Percentiles rank a stretch among this genome's conserved stretches.
These are phyloP conservation scores for Gymnoscelis rufifasciata DNA, from an alignment of 2,888 invertebrate species.

Conservation along the genomic window DNA sequence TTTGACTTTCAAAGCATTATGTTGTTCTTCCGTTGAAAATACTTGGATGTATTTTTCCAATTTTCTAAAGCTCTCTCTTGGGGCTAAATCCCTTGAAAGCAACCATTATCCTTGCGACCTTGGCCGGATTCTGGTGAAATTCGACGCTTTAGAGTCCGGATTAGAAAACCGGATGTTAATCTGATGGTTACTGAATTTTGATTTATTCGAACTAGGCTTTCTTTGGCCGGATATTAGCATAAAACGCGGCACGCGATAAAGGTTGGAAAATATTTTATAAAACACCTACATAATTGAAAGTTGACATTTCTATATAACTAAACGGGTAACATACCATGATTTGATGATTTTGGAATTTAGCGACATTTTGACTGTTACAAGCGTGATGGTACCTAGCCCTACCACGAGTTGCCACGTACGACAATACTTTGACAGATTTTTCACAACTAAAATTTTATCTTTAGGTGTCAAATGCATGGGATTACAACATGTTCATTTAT, in stretches of 20 bases:
- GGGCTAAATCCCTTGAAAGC: conserved; percentile 7
- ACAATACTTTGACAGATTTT: too few species aligned
- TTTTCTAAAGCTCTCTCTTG: conserved; percentile 3
- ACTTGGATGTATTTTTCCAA: conserved; percentile 3
- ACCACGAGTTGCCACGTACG: too few species aligned
- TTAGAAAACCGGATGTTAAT: conserved; percentile 9
- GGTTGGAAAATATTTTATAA: background rate
- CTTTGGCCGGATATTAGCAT: background rate
- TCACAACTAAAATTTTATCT: too few species aligned
- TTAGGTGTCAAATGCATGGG: too few species aligned
- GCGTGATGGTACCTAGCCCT: too few species aligned
- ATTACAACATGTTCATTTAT: too few species aligned
- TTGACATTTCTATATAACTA: too few species aligned
- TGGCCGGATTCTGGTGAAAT: conserved; percentile 5
- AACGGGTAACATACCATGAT: too few species aligned
- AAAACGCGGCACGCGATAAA: too few species aligned
- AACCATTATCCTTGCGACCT: conserved; percentile 5
- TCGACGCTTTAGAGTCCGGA: conserved; percentile 4
- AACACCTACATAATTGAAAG: too few species aligned
- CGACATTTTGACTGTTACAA: too few species aligned
- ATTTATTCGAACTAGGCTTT: background rate
- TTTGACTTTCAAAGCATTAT: conserved; percentile 4
- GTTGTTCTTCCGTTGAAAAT: conserved; percentile 6
- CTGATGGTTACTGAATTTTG: conserved; percentile 5
- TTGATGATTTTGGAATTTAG: too few species aligned